phyloP scores from a whole-genome alignment of 2,888 invertebrate genomes.

The Hemithea aestivaria region DNA sequence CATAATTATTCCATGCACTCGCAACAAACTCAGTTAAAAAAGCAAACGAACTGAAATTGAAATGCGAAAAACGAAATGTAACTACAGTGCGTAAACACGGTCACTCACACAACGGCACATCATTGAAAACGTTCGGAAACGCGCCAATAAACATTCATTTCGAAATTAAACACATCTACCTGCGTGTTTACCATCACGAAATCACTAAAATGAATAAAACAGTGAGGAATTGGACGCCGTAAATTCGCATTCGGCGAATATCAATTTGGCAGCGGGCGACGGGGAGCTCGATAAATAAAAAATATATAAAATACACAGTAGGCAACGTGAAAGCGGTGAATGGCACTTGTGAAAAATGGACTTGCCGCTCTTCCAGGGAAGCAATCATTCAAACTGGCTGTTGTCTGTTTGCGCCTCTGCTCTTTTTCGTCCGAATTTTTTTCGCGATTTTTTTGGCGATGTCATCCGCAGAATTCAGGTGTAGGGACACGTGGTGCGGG shows the following conservation, averaged over 20 bases:
- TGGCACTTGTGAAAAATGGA: slow-evolving; percentile 80
- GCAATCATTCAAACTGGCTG: slow-evolving; percentile 78
- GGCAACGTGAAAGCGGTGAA: slow-evolving; percentile 75
- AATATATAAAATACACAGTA: slow-evolving; percentile 72
- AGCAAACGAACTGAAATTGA: slow-evolving; percentile 26
- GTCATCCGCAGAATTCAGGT: slow-evolving; percentile 77
- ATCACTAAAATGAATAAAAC: slow-evolving; percentile 78
- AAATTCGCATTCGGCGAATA: slow-evolving; percentile 72
- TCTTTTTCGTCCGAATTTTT: slow-evolving; percentile 70
- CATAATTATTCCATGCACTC: too few relatives aligned
- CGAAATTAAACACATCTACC: slow-evolving; percentile 77
- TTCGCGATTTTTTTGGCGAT: slow-evolving; percentile 66
- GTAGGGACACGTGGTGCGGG: slow-evolving; percentile 73
- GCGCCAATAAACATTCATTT: slow-evolving; percentile 75
- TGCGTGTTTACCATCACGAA: slow-evolving; percentile 73
- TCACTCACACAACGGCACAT: slow-evolving; percentile 36
- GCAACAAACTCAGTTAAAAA: slow-evolving; percentile 12
- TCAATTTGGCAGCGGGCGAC: slow-evolving; percentile 66
- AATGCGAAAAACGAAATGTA: slow-evolving; percentile 35
- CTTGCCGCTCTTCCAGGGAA: slow-evolving; percentile 78
- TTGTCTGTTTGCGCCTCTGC: slow-evolving; percentile 77
- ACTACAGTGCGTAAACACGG: slow-evolving; percentile 42
- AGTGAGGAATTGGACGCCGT: slow-evolving; percentile 67
- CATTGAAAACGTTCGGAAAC: slow-evolving; percentile 67
- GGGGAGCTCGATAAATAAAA: slow-evolving; percentile 67